These are phyloP conservation scores for Globia sparganii DNA, from an alignment of 2,888 invertebrate genomes.

Conservation along the genomic window DNA sequence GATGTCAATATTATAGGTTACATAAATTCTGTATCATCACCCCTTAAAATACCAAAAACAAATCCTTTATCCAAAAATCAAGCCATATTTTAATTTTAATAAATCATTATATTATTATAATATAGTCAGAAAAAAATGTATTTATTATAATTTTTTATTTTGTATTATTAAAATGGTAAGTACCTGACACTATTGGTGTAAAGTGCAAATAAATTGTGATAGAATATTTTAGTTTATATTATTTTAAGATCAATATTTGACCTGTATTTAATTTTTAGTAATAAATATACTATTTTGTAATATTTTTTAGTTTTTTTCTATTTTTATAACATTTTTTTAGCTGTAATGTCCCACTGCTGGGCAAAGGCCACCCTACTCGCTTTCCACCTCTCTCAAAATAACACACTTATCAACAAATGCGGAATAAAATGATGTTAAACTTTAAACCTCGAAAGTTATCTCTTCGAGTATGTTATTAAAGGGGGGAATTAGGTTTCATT, in stretches of 20 bases:
- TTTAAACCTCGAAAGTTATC: not conserved
- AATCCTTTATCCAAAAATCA: conserved; percentile 36
- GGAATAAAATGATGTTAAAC: not conserved
- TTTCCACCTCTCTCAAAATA: no score
- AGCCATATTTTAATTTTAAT: conserved; percentile 31
- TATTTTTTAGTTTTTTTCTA: conserved; percentile 53
- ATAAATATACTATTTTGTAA: conserved; percentile 67
- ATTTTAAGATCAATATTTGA: conserved; percentile 70
- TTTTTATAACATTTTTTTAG: not conserved
- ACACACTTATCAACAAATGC: not conserved
- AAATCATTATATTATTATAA: not conserved
- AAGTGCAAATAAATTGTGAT: conserved; percentile 73
- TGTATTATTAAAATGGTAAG: conserved; percentile 55
- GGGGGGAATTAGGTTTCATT: not conserved
- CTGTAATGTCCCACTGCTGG: no score
- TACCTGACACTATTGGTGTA: conserved; percentile 70
- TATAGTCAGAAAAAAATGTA: conserved; percentile 8
- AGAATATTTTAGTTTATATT: conserved; percentile 65
- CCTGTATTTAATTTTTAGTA: conserved; percentile 60
- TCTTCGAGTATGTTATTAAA: no score
- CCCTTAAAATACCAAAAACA: not conserved
- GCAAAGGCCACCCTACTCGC: no score
- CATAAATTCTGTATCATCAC: not conserved
- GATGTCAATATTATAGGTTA: not conserved
- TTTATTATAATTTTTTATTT: conserved; percentile 29